Evolutionary conservation across 2,113 vertebrate species (phyloP), one percentile per base, ranked within the genome.

Genomic region (Centrocercus urophasianus): DNA sequence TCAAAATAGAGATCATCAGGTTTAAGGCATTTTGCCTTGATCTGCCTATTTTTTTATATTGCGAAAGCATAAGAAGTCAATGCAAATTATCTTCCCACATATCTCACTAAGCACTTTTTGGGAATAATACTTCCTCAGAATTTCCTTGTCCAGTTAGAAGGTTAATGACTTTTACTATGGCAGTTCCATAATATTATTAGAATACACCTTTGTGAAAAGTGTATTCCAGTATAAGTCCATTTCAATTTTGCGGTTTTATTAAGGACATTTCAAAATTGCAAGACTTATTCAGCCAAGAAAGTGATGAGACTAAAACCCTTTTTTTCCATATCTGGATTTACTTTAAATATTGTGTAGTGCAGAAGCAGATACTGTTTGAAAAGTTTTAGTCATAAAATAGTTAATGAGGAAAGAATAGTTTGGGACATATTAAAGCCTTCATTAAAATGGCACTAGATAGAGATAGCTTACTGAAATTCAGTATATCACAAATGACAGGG

Each of bases 391-490:
- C 10, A 71, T 80, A 34, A 78, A 87, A n/a, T 24, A 60, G 27
- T 91, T 88, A 42, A 84, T 82, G 52, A 88, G 50, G 69, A 66
- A 77, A 38, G 72, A 91, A 48, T 69, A 40, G 32, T 74, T 93
- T 56, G 32, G 14, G 24, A 22, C 32, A 50, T 69, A 80, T 48
- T 95, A 90, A 90, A 89, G n/a, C 40, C 82, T 91, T 94, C n/a
- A 79, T 52, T 84, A 61, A 77, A 93, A 72, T 92, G 27, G 20
- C 25, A 76, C 54, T 90, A 88, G 59, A 85, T 32, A 73, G 85
- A 86, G 59, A 12, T 32, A 57, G 30, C 27, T 54, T 86, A 97
- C 94, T 93, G 34, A 93, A 38, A 92, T 67, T 54, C 66, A 66
- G 14, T 88, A 38, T 75, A 47, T 84, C 74, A 63, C 47, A 93